Evolutionary conservation across 1,140 invertebrate species (phyloP).

Genomic region (Wasmannia auropunctata): DNA sequence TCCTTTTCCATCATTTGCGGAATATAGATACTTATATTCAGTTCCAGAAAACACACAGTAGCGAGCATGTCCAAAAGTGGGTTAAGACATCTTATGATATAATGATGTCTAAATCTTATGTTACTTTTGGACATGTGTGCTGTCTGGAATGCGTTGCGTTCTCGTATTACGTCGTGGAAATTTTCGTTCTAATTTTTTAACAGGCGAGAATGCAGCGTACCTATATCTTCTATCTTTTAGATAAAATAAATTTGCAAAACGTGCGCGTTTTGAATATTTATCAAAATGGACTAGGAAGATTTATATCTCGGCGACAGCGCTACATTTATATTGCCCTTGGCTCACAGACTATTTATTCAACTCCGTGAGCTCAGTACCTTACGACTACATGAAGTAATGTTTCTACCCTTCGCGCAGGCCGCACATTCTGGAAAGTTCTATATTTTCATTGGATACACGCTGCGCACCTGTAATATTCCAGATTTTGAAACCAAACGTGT

Average conservation of each 20-base stretch:
- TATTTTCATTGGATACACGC: neutral
- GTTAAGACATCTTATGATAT: too few species aligned
- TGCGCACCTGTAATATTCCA: constrained; percentile 3
- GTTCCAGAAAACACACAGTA: too few species aligned
- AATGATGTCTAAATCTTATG: too few species aligned
- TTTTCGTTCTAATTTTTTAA: constrained; percentile 1
- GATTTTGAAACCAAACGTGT: neutral
- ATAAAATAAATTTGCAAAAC: neutral
- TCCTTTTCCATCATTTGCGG: neutral
- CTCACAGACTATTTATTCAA: constrained; percentile 22
- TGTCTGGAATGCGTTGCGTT: too few species aligned
- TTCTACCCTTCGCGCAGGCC: neutral
- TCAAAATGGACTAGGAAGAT: constrained; percentile 3
- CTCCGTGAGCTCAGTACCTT: constrained; percentile 3
- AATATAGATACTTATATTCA: too few species aligned
- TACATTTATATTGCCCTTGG: constrained; percentile 1
- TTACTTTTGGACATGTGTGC: too few species aligned
- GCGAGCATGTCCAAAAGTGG: too few species aligned
- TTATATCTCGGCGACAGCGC: neutral
- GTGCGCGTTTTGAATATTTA: constrained; percentile 4
- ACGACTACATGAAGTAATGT: neutral
- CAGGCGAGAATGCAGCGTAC: too few species aligned
- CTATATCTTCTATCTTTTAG: too few species aligned
- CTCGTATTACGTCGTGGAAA: neutral
- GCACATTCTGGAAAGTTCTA: neutral